Evolutionary conservation across 2,113 vertebrate species (phyloP).

Genomic region (Aphyosemion australe): DNA sequence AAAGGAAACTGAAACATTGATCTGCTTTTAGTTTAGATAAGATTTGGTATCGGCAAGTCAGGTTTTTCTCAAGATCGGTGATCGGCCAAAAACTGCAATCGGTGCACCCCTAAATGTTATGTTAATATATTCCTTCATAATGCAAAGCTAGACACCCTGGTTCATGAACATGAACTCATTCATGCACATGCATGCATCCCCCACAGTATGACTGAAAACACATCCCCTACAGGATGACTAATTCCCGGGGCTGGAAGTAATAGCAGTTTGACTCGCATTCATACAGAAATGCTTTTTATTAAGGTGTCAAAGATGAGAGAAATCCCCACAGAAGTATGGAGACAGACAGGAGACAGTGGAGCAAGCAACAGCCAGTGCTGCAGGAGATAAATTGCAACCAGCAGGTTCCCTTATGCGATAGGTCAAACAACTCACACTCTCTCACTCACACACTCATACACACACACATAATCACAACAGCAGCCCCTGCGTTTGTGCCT

Average conservation of each 20-base stretch:
- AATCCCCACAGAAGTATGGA: conserved; percentile 15
- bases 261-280: background rate
- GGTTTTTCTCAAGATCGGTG: too few relatives aligned
- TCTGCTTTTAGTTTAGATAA: too few relatives aligned
- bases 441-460: conserved; percentile 9
- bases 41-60: too few relatives aligned
- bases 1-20: too few relatives aligned
- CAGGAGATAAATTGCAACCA: conserved; percentile 40
- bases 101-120: too few relatives aligned
- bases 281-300: conserved; percentile 6
- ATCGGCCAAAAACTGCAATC: too few relatives aligned
- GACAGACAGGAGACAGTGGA: conserved; percentile 20
- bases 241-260: background rate
- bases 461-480: background rate
- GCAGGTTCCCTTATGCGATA: conserved; percentile 27
- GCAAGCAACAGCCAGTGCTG: conserved; percentile 21
- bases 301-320: conserved; percentile 8
- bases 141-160: background rate
- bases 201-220: background rate
- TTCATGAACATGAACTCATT: background rate
- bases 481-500: conserved; percentile 27
- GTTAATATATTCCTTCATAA: background rate
- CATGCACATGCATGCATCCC: background rate
- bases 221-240: background rate
- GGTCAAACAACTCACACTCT: conserved; percentile 27